phyloP scores from a whole-genome alignment of 2,888 invertebrate species.

The Mesorhabditis spiculigera region DNA sequence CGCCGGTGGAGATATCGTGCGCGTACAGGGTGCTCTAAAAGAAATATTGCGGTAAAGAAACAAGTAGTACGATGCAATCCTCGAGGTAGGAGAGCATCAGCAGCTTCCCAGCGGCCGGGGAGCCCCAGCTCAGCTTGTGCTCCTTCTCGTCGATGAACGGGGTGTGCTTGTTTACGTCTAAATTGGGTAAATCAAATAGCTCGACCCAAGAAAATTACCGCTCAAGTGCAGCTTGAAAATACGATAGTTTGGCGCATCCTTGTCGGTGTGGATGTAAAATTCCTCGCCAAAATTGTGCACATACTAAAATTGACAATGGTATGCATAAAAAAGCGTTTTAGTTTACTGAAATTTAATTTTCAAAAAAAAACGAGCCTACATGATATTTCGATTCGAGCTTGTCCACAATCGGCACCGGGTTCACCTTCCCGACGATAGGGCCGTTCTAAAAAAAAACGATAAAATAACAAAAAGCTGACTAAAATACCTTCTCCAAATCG shows the following conservation, averaged over 20 bases:
- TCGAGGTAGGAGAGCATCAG: conserved; percentile 82
- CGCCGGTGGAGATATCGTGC: conserved; percentile 73
- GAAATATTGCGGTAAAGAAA: background rate
- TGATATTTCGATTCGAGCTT: conserved; percentile 90
- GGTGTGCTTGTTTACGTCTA: background rate
- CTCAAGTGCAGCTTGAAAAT: background rate
- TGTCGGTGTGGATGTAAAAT: conserved; percentile 85
- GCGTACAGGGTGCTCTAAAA: conserved; percentile 78
- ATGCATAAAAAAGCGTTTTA: too few relatives aligned
- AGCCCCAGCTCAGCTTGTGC: conserved; percentile 85
- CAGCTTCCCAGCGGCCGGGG: conserved; percentile 79
- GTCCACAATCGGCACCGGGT: conserved; percentile 77
- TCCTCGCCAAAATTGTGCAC: conserved; percentile 78
- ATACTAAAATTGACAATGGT: conserved; percentile 69
- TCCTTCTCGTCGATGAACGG: conserved; percentile 57
- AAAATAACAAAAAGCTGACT: background rate
- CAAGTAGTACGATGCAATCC: conserved; percentile 78
- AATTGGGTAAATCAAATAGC: background rate
- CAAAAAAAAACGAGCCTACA: conserved; percentile 64
- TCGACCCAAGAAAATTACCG: background rate
- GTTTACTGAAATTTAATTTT: too few relatives aligned
- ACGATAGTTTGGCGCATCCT: conserved; percentile 71
- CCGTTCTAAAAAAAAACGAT: background rate
- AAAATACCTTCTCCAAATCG: background rate
- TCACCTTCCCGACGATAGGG: conserved; percentile 65